Percentiles rank a stretch among this genome's conserved stretches.
These are phyloP conservation scores for Coleophora deauratella DNA, from an alignment of 2,888 invertebrate species.

Conservation along the genomic window DNA sequence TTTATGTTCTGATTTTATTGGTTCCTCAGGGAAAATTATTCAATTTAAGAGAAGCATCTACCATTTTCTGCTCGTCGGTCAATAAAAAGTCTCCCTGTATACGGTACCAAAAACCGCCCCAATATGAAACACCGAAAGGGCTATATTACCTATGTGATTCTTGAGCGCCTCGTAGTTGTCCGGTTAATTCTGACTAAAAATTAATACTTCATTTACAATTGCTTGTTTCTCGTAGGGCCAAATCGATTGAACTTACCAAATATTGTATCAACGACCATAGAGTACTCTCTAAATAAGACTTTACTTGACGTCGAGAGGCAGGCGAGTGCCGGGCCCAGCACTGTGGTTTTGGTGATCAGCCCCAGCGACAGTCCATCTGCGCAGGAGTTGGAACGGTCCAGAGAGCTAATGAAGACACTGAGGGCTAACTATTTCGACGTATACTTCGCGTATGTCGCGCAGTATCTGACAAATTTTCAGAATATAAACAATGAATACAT, in stretches of 20 bases:
- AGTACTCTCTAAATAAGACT: slow-evolving; percentile 59
- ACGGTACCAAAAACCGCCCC: too few relatives aligned
- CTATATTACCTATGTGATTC: too few relatives aligned
- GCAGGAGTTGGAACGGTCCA: slow-evolving; percentile 49
- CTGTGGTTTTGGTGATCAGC: slow-evolving; percentile 68
- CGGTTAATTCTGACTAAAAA: too few relatives aligned
- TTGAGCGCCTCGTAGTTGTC: too few relatives aligned
- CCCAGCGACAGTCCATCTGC: slow-evolving; percentile 60
- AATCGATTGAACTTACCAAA: slow-evolving; percentile 62
- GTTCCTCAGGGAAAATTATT: too few relatives aligned
- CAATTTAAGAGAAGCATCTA: too few relatives aligned
- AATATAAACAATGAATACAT: slow-evolving; percentile 59
- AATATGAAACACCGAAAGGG: too few relatives aligned
- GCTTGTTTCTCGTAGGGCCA: slow-evolving; percentile 55
- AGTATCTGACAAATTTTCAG: slow-evolving; percentile 53
- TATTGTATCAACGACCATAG: slow-evolving; percentile 60
- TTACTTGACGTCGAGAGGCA: slow-evolving; percentile 38
- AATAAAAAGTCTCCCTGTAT: too few relatives aligned
- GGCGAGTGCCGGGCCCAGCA: slow-evolving; percentile 53
- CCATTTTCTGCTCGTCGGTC: too few relatives aligned
- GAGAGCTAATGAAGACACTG: slow-evolving; percentile 54
- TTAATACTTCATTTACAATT: too few relatives aligned
- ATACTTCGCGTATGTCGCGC: slow-evolving; percentile 67
- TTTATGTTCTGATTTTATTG: too few relatives aligned
- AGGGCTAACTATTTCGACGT: slow-evolving; percentile 66